These are phyloP conservation scores for Nomada lathburiana DNA, from an alignment of 2,888 invertebrate species.

Conservation along the genomic window DNA sequence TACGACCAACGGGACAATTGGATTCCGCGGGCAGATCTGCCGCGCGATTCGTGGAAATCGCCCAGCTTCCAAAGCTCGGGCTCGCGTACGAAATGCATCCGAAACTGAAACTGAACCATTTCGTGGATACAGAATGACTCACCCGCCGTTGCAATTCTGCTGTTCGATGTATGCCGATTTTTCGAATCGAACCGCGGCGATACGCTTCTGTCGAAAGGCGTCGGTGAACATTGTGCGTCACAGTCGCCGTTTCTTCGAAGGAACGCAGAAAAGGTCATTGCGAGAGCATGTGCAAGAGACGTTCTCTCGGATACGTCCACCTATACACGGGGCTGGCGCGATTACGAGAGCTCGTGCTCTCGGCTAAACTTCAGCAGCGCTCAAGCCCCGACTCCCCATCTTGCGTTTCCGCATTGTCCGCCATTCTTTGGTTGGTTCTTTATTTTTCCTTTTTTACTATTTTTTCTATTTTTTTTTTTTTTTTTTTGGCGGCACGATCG, in stretches of 20 bases:
- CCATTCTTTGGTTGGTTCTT: slow-evolving; percentile 28
- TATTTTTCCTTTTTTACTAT: not conserved
- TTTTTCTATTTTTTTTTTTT: not conserved
- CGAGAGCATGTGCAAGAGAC: slow-evolving; percentile 38
- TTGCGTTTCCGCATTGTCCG: slow-evolving; percentile 63
- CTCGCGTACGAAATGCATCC: too few relatives aligned
- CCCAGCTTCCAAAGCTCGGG: not conserved
- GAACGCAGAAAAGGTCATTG: slow-evolving; percentile 56
- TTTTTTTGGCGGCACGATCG: slow-evolving; percentile 27
- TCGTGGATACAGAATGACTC: not conserved
- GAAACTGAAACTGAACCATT: not conserved
- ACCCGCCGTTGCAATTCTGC: not conserved
- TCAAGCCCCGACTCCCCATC: slow-evolving; percentile 38
- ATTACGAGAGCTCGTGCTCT: slow-evolving; percentile 48
- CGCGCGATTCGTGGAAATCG: not conserved
- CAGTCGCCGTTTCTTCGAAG: slow-evolving; percentile 32
- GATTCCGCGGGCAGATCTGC: slow-evolving; percentile 9
- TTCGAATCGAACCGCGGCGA: not conserved
- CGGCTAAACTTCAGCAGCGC: slow-evolving; percentile 53
- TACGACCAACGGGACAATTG: slow-evolving; percentile 1
- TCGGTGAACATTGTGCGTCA: slow-evolving; percentile 37
- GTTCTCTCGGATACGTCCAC: slow-evolving; percentile 36
- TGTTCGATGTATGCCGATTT: not conserved
- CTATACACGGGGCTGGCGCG: slow-evolving; percentile 32
- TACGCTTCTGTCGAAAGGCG: too few relatives aligned